Base-by-base conservation (phyloP, 35 echinoderm and acorn worm genomes). In the Strongylocentrotus purpuratus region DNA sequence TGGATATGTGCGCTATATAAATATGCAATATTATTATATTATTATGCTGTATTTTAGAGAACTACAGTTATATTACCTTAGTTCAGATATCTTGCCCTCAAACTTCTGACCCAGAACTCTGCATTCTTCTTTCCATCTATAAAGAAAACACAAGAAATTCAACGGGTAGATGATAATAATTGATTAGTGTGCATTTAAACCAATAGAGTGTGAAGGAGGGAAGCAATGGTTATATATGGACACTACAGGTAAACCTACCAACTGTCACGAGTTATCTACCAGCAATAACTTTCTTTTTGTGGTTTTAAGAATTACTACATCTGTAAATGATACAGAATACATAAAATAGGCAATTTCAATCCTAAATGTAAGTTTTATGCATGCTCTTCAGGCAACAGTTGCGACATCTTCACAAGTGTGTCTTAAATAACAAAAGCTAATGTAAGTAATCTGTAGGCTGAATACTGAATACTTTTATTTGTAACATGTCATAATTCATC, bases 81-180 rank as follows among this genome's bases (percentile, higher is more conserved):
- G 85, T 94, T 99, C 98, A 33, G 32, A 85, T 13, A 97, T 94
- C 86, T 99, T 99, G 15, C 95, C 52, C 88, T 99, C 98, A 99
- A 96, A 99, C 46, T 99, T 97, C 31, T 95, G 46, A 78, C 96
- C 86, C 1, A 99, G 50, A 86, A 96, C 93, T 95, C 97, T 99
- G 61, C 94, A 94, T 46, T 99, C 98, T 94, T 99, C 98, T 61
- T 95, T 96, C 94, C 96, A 99, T 88, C 98, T 99, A 33, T n/a
- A 88, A 70, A 18, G 85, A 31, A 87, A 95, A 65, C 15, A 25
- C 4, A 78, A 28, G 65, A 4, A 59, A 59, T 11, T 59, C 52
- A 59, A 59, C 52, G 20, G 20, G 20, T 7, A 78, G 61, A 25
- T 25, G 18, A 71, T 71, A 25, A 71, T 2, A 15, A n/a, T 7